phyloP scores from a whole-genome alignment of 2,113 vertebrate genomes.

The Spheniscus mendiculus region DNA sequence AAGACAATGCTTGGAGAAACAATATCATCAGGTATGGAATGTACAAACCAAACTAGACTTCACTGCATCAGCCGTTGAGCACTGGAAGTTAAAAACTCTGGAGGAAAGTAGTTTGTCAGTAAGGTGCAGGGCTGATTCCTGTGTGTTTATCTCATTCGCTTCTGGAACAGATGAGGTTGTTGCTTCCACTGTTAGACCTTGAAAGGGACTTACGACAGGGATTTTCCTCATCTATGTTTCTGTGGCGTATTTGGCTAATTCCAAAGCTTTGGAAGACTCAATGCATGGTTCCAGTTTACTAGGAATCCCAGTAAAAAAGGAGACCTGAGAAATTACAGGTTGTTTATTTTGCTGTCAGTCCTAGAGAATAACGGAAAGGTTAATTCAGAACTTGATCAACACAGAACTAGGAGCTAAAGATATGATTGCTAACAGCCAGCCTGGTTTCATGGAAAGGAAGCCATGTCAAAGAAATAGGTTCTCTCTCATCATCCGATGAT shows the following conservation, averaged over 20 bases:
- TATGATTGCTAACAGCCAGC: neutral
- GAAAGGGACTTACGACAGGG: neutral
- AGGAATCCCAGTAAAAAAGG: neutral
- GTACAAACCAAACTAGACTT: neutral
- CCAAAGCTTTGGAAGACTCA: neutral
- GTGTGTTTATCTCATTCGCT: neutral
- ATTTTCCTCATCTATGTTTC: neutral
- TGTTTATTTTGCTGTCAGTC: neutral
- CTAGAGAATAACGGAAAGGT: neutral
- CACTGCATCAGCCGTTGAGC: neutral
- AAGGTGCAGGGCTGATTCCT: neutral
- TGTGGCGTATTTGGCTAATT: neutral
- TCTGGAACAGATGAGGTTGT: neutral
- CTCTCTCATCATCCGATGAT: neutral
- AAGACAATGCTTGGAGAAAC: constrained; percentile 85
- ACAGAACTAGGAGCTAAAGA: neutral
- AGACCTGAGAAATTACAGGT: neutral
- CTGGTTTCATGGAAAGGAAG: neutral
- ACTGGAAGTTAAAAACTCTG: neutral
- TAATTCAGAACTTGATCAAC: neutral
- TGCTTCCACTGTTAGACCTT: neutral
- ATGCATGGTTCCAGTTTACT: neutral
- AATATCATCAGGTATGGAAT: constrained; percentile 83
- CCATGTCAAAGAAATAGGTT: neutral
- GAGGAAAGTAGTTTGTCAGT: neutral